A percentile compares a stretch with the other conserved stretches of the same genome.
Conservation (phyloP, 2,888 invertebrate genomes). For the Lepidonotus clava region DNA sequence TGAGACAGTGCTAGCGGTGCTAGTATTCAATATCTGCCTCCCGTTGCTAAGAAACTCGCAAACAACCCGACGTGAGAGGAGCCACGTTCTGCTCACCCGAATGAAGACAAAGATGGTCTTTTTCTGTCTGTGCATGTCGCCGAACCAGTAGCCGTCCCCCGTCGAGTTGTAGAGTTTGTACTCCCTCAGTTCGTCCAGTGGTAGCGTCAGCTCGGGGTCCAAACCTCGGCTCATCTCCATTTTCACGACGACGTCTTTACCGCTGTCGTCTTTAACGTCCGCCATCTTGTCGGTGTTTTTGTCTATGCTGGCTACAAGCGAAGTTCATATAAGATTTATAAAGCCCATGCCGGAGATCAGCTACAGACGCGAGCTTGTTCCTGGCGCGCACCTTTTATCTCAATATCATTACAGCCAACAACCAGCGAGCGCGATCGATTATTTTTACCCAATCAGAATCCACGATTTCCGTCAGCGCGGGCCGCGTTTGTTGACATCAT, state of each 20-base stretch:
- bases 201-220: background rate
- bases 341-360: too few species aligned
- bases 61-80: background rate
- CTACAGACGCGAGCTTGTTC: too few species aligned
- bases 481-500: constrained; percentile 55
- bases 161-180: background rate
- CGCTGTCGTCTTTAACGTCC: background rate
- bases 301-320: too few species aligned
- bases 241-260: background rate
- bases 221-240: background rate
- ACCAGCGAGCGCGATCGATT: too few species aligned
- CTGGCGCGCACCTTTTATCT: too few species aligned
- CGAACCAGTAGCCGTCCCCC: constrained; percentile 64
- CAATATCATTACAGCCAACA: too few species aligned
- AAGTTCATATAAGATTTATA: too few species aligned
- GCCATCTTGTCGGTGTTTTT: too few species aligned
- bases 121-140: constrained; percentile 73
- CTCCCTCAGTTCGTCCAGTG: background rate
- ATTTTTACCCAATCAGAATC: background rate
- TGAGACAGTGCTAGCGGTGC: too few species aligned
- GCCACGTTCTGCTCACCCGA: constrained; percentile 66
- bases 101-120: constrained; percentile 75
- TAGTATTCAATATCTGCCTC: too few species aligned
- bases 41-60: too few species aligned
- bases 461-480: background rate